Conservation (phyloP, 2,797 vertebrate species). For the Aldrovandia affinis region DNA sequence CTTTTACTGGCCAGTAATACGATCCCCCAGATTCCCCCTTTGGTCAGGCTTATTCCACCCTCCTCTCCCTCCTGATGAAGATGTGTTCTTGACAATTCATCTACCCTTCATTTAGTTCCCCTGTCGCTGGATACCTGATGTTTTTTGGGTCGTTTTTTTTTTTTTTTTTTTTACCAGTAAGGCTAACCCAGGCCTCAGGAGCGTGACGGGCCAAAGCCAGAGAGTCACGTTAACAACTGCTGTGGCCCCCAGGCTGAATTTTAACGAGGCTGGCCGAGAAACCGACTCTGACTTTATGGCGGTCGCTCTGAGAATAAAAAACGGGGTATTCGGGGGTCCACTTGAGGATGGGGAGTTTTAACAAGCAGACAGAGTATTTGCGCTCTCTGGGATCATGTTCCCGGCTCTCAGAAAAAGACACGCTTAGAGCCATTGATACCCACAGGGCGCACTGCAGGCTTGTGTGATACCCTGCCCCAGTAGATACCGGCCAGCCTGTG, state of each 20-base stretch:
- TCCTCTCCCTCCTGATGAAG: constrained; percentile 38
- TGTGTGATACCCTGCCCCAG: not conserved
- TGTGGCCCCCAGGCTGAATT: constrained; percentile 9
- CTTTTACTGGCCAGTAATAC: constrained; percentile 1
- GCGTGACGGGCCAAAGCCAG: constrained; percentile 25
- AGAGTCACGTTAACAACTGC: constrained; percentile 28
- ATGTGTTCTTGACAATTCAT: constrained; percentile 37
- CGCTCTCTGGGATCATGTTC: not conserved
- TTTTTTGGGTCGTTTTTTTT: too few relatives aligned
- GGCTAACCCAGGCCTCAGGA: constrained; percentile 8
- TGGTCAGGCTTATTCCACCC: not conserved
- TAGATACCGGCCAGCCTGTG: not conserved
- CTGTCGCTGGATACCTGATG: not conserved
- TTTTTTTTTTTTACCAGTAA: not conserved
- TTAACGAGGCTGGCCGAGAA: constrained; percentile 22
- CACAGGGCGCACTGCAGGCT: not conserved
- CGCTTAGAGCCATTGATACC: not conserved
- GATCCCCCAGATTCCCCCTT: constrained; percentile 28
- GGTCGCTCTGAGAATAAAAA: not conserved
- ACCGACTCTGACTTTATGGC: constrained; percentile 5
- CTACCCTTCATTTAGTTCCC: constrained; percentile 14
- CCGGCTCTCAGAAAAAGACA: not conserved
- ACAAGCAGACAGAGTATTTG: constrained; percentile 25
- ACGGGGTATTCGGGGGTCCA: not conserved
- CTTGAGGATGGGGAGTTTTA: constrained; percentile 25